Base-by-base conservation (phyloP, 2,888 invertebrate species). In the Andrena marginata region DNA sequence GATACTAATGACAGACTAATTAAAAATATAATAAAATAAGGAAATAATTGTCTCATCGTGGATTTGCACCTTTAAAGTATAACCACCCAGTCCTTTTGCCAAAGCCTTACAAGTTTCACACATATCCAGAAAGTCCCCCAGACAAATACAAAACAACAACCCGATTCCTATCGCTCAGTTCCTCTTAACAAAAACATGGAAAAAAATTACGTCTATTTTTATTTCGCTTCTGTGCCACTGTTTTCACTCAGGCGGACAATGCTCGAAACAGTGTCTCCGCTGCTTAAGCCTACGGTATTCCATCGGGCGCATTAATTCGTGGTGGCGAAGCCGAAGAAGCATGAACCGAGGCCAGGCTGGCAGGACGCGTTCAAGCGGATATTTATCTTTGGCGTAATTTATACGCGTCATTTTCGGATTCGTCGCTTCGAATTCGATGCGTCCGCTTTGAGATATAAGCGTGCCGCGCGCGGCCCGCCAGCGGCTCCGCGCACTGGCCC, bases 361-460 rank as follows among this genome's bases (percentile, higher is more conserved):
- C 1, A 3, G 35, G 20, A 48, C 42, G 49, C 33, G 63, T 59
- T 48, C 73, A 26, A 20, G 8, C 42, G 68, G 70, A 74, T 87
- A 80, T 87, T 87, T 87, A 80, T 85, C 80, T 62, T 63, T 29
- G 10, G 42, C 6, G 64, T 81, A 85, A 87, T 87, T 79, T 77
- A 87, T 85, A 77, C 77, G 72, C 77, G 75, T 87, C 75, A 85
- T 81, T 85, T 85, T 72, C 62, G 79, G 73, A 78, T 85, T 87
- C 85, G 74, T 83, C 85, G 73, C 67, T 68, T n/a, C 78, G 77
- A 77, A 85, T 78, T 70, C 77, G 82, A 78, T 59, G 74, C 81
- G 77, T 70, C 63, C 63, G 84, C 73, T 78, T 80, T 35, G 87
- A 82, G 73, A 85, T 85, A 87, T 80, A 82, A 85, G 62, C 76